Conservation (phyloP, 2,888 invertebrate genomes). For the Graphium colonna region DNA sequence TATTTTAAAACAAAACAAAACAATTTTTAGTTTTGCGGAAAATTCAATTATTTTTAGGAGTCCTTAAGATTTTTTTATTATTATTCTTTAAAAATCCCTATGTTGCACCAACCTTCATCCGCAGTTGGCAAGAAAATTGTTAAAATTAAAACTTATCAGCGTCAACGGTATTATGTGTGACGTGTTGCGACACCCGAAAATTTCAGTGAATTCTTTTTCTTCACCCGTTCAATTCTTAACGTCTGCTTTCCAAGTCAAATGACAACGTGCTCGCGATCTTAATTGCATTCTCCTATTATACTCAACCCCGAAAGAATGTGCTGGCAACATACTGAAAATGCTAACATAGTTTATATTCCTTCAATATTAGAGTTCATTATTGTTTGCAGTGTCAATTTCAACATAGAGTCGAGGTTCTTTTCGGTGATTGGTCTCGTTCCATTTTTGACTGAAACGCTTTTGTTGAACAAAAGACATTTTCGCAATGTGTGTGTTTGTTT, state of each 20-base stretch:
- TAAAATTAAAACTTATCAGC: too few relatives aligned
- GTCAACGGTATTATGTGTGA: conserved; percentile 21
- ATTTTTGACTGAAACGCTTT: conserved; percentile 52
- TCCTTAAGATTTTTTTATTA: too few relatives aligned
- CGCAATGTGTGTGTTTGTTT: conserved; percentile 40
- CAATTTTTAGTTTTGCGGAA: too few relatives aligned
- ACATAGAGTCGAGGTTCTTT: conserved; percentile 42
- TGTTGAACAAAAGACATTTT: conserved; percentile 48
- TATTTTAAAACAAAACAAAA: too few relatives aligned
- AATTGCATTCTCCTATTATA: conserved; percentile 55
- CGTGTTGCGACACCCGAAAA: conserved; percentile 47
- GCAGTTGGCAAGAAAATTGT: too few relatives aligned
- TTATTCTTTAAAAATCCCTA: too few relatives aligned
- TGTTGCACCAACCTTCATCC: too few relatives aligned
- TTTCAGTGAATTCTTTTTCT: conserved; percentile 42
- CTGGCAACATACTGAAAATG: conserved; percentile 15
- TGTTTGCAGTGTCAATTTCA: conserved; percentile 27
- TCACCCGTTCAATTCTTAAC: conserved; percentile 48
- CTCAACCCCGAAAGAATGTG: conserved; percentile 35
- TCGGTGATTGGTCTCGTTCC: conserved; percentile 67
- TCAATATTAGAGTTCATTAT: conserved; percentile 30
- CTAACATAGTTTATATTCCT: conserved; percentile 12
- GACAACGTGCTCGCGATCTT: conserved; percentile 55
- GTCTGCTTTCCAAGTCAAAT: conserved; percentile 69
- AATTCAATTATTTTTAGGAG: too few relatives aligned